phyloP scores from a whole-genome alignment of 2,113 vertebrate species.

The Progne subis region DNA sequence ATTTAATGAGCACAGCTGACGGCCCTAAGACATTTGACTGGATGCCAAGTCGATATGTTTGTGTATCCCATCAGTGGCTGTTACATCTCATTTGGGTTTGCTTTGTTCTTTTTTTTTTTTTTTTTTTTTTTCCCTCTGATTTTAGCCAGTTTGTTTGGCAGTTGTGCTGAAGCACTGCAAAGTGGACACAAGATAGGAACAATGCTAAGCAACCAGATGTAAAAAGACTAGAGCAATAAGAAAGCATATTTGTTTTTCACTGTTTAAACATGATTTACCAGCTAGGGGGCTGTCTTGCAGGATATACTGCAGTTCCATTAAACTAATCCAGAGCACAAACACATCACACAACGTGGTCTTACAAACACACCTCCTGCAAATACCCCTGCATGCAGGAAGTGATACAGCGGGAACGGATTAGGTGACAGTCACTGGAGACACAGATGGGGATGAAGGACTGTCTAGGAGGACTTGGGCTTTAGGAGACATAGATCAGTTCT shows the following conservation, averaged over 20 bases:
- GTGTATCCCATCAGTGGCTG: background rate
- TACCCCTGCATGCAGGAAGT: conserved; percentile 6
- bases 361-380: background rate
- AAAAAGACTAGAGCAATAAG: background rate
- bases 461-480: background rate
- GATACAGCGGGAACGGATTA: background rate
- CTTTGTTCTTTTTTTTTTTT: background rate
- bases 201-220: conserved; percentile 45
- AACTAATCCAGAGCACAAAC: conserved; percentile 34
- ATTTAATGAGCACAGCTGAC: background rate
- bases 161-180: background rate
- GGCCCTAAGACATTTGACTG: conserved; percentile 12
- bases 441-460: background rate
- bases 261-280: conserved; percentile 39
- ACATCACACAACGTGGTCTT: background rate
- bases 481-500: background rate
- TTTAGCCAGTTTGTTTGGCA: conserved; percentile 31
- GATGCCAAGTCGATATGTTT: conserved; percentile 32
- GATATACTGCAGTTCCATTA: conserved; percentile 11
- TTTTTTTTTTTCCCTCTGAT: background rate
- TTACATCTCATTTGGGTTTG: background rate
- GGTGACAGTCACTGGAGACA: background rate
- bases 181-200: background rate
- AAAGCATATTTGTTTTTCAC: conserved; percentile 26
- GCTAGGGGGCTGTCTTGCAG: background rate